Evolutionary conservation across 2,113 vertebrate genomes (phyloP).

Genomic region (Meleagris gallopavo): DNA sequence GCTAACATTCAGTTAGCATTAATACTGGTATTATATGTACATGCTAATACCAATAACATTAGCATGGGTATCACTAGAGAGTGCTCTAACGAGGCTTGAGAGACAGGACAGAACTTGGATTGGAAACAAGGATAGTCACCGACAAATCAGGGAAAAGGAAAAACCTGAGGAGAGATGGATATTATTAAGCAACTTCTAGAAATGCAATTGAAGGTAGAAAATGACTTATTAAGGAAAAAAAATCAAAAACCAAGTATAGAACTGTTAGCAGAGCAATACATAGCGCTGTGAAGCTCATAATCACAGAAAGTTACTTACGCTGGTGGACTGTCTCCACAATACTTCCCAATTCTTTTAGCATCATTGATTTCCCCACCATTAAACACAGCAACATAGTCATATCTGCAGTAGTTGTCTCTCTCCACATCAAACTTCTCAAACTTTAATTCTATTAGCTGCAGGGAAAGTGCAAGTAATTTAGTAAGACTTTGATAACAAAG

Average conservation of each 20-base stretch:
- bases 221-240: not conserved
- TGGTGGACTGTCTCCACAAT: constrained; percentile 95
- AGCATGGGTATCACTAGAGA: not conserved
- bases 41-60: not conserved
- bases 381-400: constrained; percentile 94
- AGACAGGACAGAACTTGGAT: not conserved
- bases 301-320: constrained; percentile 81
- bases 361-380: constrained; percentile 94
- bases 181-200: not conserved
- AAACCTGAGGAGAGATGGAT: not conserved
- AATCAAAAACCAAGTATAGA: not conserved
- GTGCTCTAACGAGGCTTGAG: not conserved
- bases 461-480: constrained; percentile 18
- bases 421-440: constrained; percentile 99
- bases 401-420: constrained; percentile 96
- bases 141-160: not conserved
- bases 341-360: constrained; percentile 94
- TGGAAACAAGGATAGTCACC: not conserved
- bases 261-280: not conserved
- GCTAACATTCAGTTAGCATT: not conserved
- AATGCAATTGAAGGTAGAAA: not conserved
- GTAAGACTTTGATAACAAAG: not conserved
- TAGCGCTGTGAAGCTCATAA: not conserved
- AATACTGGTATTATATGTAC: not conserved
- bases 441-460: constrained; percentile 90